These are phyloP conservation scores for Aldrovandia affinis DNA, from an alignment of 2,797 vertebrate species.

Conservation along the genomic window DNA sequence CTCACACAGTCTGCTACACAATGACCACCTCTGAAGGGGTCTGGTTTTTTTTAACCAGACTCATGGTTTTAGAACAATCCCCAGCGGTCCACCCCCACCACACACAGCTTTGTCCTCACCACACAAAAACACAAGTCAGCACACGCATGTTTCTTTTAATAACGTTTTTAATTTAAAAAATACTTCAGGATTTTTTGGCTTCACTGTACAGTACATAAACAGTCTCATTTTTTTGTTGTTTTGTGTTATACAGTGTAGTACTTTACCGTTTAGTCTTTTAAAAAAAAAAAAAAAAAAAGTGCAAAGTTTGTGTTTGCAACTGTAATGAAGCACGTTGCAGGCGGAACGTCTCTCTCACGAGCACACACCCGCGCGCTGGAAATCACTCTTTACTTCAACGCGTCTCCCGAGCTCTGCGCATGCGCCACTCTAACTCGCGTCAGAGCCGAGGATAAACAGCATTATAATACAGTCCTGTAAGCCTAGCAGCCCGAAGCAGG, in stretches of 20 bases:
- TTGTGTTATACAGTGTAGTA: conserved; percentile 68
- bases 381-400: conserved; percentile 56
- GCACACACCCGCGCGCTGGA: conserved; percentile 54
- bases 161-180: conserved; percentile 74
- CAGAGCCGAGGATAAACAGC: conserved; percentile 33
- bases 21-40: background rate
- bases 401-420: conserved; percentile 43
- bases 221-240: conserved; percentile 62
- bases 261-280: conserved; percentile 56
- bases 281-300: conserved; percentile 66
- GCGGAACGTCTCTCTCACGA: conserved; percentile 42
- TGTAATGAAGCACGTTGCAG: conserved; percentile 44
- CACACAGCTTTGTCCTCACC: background rate
- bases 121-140: conserved; percentile 33
- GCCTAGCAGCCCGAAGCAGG: conserved; percentile 31
- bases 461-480: conserved; percentile 33
- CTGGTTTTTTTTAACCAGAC: too few relatives aligned
- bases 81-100: background rate
- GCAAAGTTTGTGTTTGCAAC: conserved; percentile 60
- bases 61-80: background rate
- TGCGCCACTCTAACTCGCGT: conserved; percentile 41
- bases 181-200: conserved; percentile 68
- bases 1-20: background rate
- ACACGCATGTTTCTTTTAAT: conserved; percentile 47
- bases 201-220: conserved; percentile 64